Evolutionary conservation across 2,797 vertebrate genomes (phyloP), one percentile per base, ranked within the genome.

Genomic region (Lacerta bilineata): DNA sequence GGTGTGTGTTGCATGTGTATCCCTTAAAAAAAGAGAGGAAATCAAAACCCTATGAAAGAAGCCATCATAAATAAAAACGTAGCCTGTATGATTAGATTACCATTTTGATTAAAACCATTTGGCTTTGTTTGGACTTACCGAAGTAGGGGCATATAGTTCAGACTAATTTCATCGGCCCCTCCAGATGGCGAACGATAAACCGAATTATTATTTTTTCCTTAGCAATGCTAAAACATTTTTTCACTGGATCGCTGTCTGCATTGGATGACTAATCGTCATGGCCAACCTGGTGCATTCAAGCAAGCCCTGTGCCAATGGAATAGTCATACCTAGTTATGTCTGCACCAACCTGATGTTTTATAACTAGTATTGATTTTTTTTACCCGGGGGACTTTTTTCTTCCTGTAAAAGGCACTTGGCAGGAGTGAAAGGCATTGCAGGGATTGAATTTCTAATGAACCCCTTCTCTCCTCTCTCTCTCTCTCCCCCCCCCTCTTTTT

Each of bases 261-360:
- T 93, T 84, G 97, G 98, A 97, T 97, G 98, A 97, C 97, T 98
- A 98, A 98, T 98, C 96, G 96, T 95, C 97, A 94, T 98, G 98
- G 98, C 98, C n/a, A n/a, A 98, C 97, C 96, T 91, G 96, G 97
- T 96, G 97, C 97, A 97, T 97, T 98, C 97, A 96, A 97, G 98
- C 98, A 98, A n/a, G 97, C 97, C 97, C 97, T 97, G 97, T 97
- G 97, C 97, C n/a, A 95, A 96, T 96, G 96, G 97, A 97, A 97
- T 98, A 98, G 98, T 99, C 98, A 98, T 97, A 97, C 97, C 97
- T 98, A 97, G 97, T 99, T 98, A 98, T 98, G 98, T 98, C 98
- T 98, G 97, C 97, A 97, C 97, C n/a, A n/a, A 98, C 97, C 98
- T 98, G 98, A 99, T 99, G 98, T 99, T 99, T 99, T 99, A 99